phyloP scores from a whole-genome alignment of 2,888 invertebrate genomes.

The Sarcophaga caerulescens region DNA sequence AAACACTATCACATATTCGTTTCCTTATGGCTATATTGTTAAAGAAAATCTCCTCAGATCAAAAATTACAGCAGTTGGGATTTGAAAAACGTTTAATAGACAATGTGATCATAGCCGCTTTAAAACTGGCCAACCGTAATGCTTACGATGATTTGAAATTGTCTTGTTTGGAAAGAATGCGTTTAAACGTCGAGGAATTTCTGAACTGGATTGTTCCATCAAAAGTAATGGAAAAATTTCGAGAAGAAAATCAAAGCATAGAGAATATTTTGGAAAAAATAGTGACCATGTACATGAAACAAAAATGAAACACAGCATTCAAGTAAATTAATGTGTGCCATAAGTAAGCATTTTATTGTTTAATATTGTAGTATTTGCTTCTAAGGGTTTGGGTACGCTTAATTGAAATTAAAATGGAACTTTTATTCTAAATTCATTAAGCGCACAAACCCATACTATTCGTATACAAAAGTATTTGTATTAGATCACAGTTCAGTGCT shows the following conservation, averaged over 20 bases:
- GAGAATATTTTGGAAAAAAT: constrained; percentile 88
- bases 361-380: not conserved
- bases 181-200: constrained; percentile 88
- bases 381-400: constrained; percentile 9
- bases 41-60: constrained; percentile 91
- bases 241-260: constrained; percentile 87
- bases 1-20: constrained; percentile 89
- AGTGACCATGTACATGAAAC: constrained; percentile 78
- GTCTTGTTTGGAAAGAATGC: constrained; percentile 85
- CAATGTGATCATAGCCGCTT: constrained; percentile 89
- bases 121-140: constrained; percentile 87
- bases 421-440: not conserved
- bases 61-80: constrained; percentile 89
- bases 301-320: constrained; percentile 70
- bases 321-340: constrained; percentile 59
- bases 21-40: constrained; percentile 90
- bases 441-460: constrained; percentile 11
- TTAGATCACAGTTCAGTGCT: constrained; percentile 1
- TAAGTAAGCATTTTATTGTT: constrained; percentile 58
- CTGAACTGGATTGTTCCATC: constrained; percentile 91
- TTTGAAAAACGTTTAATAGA: constrained; percentile 89
- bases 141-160: constrained; percentile 84
- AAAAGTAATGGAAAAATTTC: constrained; percentile 89
- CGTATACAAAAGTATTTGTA: not conserved
- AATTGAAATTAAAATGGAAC: constrained; percentile 1